Evolutionary conservation across 2,888 invertebrate genomes (phyloP).

Genomic region (Trachelus iudaicus): DNA sequence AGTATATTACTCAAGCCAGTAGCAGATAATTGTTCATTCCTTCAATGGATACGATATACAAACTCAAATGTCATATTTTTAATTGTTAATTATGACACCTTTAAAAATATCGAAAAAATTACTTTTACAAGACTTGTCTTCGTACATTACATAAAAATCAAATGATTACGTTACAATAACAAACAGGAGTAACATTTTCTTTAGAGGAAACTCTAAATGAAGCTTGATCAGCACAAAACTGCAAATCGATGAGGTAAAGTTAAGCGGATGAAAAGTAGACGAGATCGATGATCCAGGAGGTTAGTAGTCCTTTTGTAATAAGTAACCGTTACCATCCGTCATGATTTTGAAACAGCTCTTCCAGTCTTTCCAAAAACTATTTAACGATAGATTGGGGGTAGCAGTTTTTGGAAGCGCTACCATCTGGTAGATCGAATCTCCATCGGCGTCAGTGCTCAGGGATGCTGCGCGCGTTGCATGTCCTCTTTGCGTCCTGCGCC

Average conservation of each 20-base stretch:
- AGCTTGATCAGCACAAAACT: neutral
- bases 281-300: neutral
- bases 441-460: neutral
- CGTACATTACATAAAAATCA: neutral
- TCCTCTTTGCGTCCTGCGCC: constrained; percentile 11
- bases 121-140: neutral
- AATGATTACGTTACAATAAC: neutral
- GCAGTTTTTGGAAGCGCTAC: constrained; percentile 9
- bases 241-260: neutral
- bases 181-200: neutral
- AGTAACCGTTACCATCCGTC: neutral
- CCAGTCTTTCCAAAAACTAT: neutral
- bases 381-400: neutral
- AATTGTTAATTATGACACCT: neutral
- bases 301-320: neutral
- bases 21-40: neutral
- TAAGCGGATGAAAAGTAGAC: neutral
- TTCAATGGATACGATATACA: neutral
- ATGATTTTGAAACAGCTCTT: neutral
- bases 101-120: neutral
- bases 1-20: neutral
- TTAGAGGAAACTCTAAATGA: neutral
- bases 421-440: constrained; percentile 11
- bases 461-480: constrained; percentile 20
- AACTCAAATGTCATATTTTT: neutral